Evolutionary conservation across 1,140 invertebrate species (phyloP).

Genomic region (Spodoptera litura): DNA sequence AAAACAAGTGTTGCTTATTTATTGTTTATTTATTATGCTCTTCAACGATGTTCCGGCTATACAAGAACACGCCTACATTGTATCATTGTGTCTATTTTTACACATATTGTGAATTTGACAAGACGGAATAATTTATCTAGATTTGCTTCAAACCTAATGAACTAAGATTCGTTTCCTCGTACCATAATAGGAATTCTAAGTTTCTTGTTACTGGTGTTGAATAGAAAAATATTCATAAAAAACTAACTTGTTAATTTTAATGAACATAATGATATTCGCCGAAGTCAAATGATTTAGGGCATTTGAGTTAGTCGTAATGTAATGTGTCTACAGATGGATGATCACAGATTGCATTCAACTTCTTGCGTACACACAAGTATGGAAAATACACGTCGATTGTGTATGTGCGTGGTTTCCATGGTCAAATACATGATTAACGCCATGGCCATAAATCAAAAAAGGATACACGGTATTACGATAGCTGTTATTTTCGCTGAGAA

Average conservation of each 20-base stretch:
- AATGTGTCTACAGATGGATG: constrained; percentile 5
- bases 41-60: constrained; percentile 5
- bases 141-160: background rate
- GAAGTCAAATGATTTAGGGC: background rate
- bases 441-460: constrained; percentile 29
- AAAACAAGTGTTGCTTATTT: constrained; percentile 16
- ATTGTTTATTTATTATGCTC: constrained; percentile 9
- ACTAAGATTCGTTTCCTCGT: constrained; percentile 5
- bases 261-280: constrained; percentile 4
- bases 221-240: background rate
- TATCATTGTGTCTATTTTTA: constrained; percentile 5
- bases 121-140: constrained; percentile 9
- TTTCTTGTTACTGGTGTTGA: background rate
- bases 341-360: constrained; percentile 23
- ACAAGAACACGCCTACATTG: constrained; percentile 4
- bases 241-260: background rate
- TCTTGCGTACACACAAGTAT: constrained; percentile 22
- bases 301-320: constrained; percentile 3
- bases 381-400: constrained; percentile 25
- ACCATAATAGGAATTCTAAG: constrained; percentile 16
- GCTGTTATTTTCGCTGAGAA: background rate
- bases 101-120: constrained; percentile 29
- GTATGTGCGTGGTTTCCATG: constrained; percentile 34
- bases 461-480: background rate
- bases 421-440: constrained; percentile 44